Percentiles rank a stretch among this genome's conserved stretches.
These are phyloP conservation scores for Yponomeuta cagnagella DNA, from an alignment of 2,888 invertebrate species.

Conservation along the genomic window DNA sequence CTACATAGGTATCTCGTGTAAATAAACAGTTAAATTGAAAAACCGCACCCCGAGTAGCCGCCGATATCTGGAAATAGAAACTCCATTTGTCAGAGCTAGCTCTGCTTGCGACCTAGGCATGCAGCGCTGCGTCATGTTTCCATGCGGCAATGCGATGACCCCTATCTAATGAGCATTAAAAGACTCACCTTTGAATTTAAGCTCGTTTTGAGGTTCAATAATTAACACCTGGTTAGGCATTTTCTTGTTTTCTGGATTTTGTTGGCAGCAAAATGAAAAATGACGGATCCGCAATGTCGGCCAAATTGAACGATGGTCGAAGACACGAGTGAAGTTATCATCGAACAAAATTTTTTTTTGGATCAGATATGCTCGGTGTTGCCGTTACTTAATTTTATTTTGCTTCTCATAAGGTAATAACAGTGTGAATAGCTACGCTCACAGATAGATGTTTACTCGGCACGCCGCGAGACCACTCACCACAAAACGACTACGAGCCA, in stretches of 20 bases:
- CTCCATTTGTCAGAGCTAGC: slow-evolving; percentile 68
- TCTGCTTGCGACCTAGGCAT: slow-evolving; percentile 53
- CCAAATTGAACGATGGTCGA: slow-evolving; percentile 46
- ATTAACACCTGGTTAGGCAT: slow-evolving; percentile 86
- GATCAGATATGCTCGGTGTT: neutral
- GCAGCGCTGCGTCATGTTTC: slow-evolving; percentile 41
- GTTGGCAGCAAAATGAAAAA: slow-evolving; percentile 47
- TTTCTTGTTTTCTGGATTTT: slow-evolving; percentile 73
- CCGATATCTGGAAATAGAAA: slow-evolving; percentile 74
- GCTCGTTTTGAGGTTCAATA: slow-evolving; percentile 92
- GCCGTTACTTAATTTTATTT: neutral
- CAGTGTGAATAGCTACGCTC: neutral
- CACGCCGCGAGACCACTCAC: too few relatives aligned
- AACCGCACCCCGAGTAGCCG: slow-evolving; percentile 69
- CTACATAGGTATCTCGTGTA: neutral
- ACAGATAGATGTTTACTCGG: too few relatives aligned
- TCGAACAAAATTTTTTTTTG: neutral
- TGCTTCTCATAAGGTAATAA: neutral
- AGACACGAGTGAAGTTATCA: neutral
- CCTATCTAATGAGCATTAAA: neutral
- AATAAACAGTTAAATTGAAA: neutral
- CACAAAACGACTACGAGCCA: too few relatives aligned
- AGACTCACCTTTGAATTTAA: slow-evolving; percentile 91
- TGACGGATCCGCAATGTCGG: slow-evolving; percentile 53
- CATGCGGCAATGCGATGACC: slow-evolving; percentile 44